These are phyloP conservation scores for Himantopus leucocephalus DNA, from an alignment of 2,113 vertebrate species.

Conservation along the genomic window DNA sequence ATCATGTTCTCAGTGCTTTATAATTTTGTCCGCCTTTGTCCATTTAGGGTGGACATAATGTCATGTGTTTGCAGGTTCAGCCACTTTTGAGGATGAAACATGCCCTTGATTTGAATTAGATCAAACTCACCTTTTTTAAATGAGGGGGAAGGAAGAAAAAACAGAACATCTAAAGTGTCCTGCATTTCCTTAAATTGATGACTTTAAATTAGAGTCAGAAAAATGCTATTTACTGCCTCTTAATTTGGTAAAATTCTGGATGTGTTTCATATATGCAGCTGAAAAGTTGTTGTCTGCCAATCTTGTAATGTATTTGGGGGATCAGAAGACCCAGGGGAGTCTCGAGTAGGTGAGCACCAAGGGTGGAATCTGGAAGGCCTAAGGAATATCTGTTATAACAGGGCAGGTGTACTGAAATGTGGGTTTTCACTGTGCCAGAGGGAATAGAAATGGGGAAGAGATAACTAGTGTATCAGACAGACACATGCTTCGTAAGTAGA, in stretches of 20 bases:
- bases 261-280: not conserved
- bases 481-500: not conserved
- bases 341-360: not conserved
- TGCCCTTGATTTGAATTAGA: not conserved
- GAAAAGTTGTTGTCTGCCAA: not conserved
- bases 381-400: accelerated
- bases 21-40: not conserved
- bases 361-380: not conserved
- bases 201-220: not conserved
- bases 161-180: too few species aligned
- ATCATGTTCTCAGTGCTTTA: not conserved
- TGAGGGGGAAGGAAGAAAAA: not conserved
- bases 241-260: not conserved
- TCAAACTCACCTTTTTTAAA: not conserved
- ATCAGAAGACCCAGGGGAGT: not conserved
- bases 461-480: not conserved
- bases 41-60: not conserved
- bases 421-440: not conserved
- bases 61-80: not conserved
- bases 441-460: not conserved
- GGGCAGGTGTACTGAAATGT: not conserved
- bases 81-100: not conserved
- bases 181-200: not conserved
- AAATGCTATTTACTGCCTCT: not conserved
- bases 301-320: not conserved